These are phyloP conservation scores for Phytoseiulus persimilis DNA, from an alignment of 2,888 invertebrate species.

Conservation along the genomic window DNA sequence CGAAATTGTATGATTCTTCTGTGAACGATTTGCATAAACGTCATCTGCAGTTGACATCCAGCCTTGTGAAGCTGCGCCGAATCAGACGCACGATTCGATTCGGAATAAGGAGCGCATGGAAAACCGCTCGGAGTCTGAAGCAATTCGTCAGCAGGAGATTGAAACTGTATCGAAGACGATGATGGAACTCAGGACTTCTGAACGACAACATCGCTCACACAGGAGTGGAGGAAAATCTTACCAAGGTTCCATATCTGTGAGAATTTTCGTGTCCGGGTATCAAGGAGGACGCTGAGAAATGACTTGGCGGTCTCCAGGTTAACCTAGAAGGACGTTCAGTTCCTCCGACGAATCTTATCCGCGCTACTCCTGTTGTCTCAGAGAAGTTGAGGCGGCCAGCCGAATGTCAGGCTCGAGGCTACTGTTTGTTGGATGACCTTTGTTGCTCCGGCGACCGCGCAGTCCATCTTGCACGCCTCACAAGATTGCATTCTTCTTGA, in stretches of 20 bases:
- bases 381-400: not conserved
- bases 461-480: not conserved
- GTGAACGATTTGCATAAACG: not conserved
- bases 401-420: not conserved
- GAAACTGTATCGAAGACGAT: not conserved
- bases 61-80: not conserved
- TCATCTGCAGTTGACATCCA: slow-evolving; percentile 5
- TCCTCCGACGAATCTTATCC: no score
- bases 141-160: not conserved
- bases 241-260: no score
- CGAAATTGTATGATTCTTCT: not conserved
- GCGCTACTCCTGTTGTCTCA: no score
- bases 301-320: no score
- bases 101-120: not conserved
- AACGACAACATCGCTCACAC: no score
- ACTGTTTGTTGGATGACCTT: not conserved
- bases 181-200: no score
- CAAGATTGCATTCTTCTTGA: not conserved
- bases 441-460: not conserved
- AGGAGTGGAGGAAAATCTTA: no score
- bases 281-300: no score
- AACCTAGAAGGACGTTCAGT: no score
- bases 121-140: not conserved
- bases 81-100: not conserved
- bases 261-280: no score